Conservation (phyloP, 2,113 vertebrate genomes). For the Crocuta crocuta region DNA sequence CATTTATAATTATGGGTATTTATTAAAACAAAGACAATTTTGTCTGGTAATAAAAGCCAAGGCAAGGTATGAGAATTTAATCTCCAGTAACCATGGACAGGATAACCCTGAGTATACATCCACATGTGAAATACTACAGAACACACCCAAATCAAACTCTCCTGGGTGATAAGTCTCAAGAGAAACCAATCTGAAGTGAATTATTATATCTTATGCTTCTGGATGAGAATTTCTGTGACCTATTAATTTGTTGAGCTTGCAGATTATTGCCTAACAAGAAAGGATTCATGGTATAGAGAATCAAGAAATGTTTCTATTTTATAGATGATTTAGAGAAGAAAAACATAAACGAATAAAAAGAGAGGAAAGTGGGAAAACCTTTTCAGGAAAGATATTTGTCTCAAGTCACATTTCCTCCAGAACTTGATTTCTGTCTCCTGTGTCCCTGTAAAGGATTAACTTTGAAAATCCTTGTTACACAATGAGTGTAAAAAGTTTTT, state of each 20-base stretch:
- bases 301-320: background rate
- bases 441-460: slow-evolving; percentile 5
- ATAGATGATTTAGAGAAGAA: background rate
- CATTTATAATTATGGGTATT: background rate
- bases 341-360: background rate
- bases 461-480: background rate
- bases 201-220: background rate
- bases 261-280: slow-evolving; percentile 10
- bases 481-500: background rate
- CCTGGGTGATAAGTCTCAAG: background rate
- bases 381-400: background rate
- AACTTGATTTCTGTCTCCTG: slow-evolving; percentile 17
- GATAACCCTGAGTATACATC: background rate
- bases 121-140: background rate
- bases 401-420: background rate
- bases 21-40: slow-evolving; percentile 4
- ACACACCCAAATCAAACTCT: slow-evolving; percentile 4
- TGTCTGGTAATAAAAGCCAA: background rate
- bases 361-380: background rate
- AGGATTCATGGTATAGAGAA: background rate
- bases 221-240: background rate
- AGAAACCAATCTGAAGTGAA: background rate
- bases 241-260: background rate
- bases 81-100: background rate
- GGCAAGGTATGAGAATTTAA: background rate